phyloP scores from a whole-genome alignment of 2,888 invertebrate genomes.

The Acronicta psi region DNA sequence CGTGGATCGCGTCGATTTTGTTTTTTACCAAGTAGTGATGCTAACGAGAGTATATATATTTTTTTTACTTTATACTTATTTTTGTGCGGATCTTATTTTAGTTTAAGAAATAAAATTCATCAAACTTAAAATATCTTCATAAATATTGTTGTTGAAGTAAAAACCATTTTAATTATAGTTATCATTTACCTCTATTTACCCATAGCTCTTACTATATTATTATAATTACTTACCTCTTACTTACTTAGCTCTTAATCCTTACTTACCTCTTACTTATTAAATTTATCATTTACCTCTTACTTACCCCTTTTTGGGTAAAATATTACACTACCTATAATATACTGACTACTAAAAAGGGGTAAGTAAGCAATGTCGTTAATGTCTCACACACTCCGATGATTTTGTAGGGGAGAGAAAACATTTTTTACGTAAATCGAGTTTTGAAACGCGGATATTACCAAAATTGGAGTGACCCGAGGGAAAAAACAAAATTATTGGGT shows the following conservation, averaged over 20 bases:
- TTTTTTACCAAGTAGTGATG: too few species aligned
- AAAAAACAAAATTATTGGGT: conserved; percentile 80
- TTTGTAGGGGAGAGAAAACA: conserved; percentile 69
- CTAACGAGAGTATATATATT: background rate
- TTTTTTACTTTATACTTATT: too few species aligned
- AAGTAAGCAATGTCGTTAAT: conserved; percentile 73
- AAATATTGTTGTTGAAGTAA: too few species aligned
- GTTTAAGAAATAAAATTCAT: too few species aligned
- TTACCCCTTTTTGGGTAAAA: conserved; percentile 39
- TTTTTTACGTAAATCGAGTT: conserved; percentile 85
- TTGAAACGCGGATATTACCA: conserved; percentile 78
- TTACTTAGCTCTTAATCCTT: too few species aligned
- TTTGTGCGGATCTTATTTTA: too few species aligned
- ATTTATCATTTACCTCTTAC: conserved; percentile 29
- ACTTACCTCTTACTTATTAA: conserved; percentile 22
- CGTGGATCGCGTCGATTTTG: too few species aligned
- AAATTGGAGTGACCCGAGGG: conserved; percentile 83
- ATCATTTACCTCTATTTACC: background rate
- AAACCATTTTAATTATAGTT: too few species aligned
- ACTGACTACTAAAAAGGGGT: conserved; percentile 53
- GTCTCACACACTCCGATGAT: conserved; percentile 74
- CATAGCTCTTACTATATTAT: too few species aligned
- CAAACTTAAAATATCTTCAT: too few species aligned
- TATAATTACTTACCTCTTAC: conserved; percentile 28
- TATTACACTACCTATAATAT: conserved; percentile 30